Percentiles rank a stretch among this genome's conserved stretches.
phyloP scores from a whole-genome alignment of 2,797 vertebrate genomes.

The Leuciscus waleckii region DNA sequence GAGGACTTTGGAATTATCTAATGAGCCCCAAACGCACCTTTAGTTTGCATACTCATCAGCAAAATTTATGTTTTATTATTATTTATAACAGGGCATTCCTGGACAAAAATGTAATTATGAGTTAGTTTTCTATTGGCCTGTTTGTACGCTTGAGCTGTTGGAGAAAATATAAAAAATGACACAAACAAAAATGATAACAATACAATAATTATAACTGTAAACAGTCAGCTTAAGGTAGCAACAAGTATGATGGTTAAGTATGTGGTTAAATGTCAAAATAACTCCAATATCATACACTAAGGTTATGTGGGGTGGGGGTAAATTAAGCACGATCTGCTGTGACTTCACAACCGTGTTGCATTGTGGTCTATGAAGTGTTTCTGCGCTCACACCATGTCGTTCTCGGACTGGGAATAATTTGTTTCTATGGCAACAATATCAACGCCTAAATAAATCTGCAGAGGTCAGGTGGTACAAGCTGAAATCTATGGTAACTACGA shows the following conservation, averaged over 20 bases:
- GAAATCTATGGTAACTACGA: no score
- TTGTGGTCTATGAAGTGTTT: background rate
- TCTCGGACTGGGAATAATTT: background rate
- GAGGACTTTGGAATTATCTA: conserved; percentile 78
- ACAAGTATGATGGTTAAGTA: background rate
- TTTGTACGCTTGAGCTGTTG: background rate
- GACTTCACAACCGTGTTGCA: background rate
- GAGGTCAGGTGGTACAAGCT: no score
- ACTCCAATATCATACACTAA: no score
- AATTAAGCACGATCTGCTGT: background rate
- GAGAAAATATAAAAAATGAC: background rate
- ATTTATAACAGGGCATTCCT: background rate
- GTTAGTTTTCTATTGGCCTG: background rate
- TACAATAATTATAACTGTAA: background rate
- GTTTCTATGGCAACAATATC: background rate
- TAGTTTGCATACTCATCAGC: background rate
- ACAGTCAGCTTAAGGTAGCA: background rate
- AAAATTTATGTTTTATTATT: background rate
- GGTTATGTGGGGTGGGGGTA: no score
- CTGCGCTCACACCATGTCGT: background rate
- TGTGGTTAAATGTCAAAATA: background rate
- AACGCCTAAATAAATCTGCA: no score
- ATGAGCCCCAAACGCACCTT: conserved; percentile 42
- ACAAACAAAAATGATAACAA: background rate
- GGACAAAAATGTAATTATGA: background rate